Conservation (phyloP, 2,797 vertebrate genomes). For the Bradypodion pumilum region DNA sequence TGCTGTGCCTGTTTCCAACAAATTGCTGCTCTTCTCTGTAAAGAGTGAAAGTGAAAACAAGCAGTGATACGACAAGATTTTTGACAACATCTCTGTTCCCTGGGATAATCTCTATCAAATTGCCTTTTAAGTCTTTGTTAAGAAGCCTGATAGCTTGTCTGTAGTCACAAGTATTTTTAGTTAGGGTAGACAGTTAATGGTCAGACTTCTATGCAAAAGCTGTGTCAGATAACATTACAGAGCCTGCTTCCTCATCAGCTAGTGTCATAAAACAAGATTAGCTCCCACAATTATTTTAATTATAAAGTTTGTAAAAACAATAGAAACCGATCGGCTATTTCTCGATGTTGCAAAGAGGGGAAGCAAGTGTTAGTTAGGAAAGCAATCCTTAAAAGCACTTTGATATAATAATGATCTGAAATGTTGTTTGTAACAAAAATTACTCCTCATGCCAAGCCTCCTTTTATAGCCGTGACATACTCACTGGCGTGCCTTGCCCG, state of each 20-base stretch:
- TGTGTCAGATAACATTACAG: background rate
- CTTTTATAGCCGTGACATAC: slow-evolving; percentile 70
- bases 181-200: slow-evolving; percentile 23
- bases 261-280: background rate
- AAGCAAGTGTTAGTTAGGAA: slow-evolving; percentile 14
- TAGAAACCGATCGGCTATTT: background rate
- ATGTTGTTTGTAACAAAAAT: slow-evolving; percentile 12
- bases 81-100: slow-evolving; percentile 25
- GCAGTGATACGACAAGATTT: background rate
- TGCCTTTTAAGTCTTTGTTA: slow-evolving; percentile 24
- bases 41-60: slow-evolving; percentile 38
- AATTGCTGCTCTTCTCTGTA: slow-evolving; percentile 43
- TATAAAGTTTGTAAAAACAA: slow-evolving; percentile 40
- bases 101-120: slow-evolving; percentile 34
- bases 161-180: slow-evolving; percentile 43
- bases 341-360: slow-evolving; percentile 19
- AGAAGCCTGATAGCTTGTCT: slow-evolving; percentile 37
- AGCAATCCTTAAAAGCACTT: background rate
- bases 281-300: background rate
- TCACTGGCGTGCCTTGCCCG: slow-evolving; percentile 92
- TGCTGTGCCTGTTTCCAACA: slow-evolving; percentile 21
- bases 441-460: slow-evolving; percentile 27
- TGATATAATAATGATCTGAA: slow-evolving; percentile 25
- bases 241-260: background rate
- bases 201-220: slow-evolving; percentile 32